These are phyloP conservation scores for Micrastur ruficollis DNA, from an alignment of 2,797 vertebrate genomes.

Conservation along the genomic window DNA sequence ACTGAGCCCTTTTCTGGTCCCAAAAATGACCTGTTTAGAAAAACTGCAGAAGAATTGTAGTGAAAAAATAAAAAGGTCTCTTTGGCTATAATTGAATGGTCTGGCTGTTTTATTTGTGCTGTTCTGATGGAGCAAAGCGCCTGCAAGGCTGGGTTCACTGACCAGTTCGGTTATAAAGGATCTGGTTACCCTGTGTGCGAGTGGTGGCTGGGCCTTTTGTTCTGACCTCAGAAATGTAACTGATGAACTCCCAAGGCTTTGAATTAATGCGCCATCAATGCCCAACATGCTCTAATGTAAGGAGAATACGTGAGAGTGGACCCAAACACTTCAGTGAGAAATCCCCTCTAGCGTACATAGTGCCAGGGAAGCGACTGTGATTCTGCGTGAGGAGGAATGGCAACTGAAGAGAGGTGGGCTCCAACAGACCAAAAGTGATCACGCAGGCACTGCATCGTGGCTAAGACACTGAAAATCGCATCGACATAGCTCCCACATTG, in stretches of 20 bases:
- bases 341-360: not conserved
- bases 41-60: not conserved
- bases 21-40: not conserved
- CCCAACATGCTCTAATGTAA: not conserved
- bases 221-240: not conserved
- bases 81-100: not conserved
- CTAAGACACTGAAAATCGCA: not conserved
- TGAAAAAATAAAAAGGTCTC: not conserved
- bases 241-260: not conserved
- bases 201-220: not conserved
- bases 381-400: rapidly evolving
- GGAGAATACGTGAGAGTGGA: not conserved
- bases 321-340: not conserved
- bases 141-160: not conserved
- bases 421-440: not conserved
- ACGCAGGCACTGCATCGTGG: not conserved
- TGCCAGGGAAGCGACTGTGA: not conserved
- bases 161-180: not conserved
- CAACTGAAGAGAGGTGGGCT: not conserved
- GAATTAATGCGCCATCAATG: not conserved
- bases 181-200: not conserved
- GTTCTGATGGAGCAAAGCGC: not conserved
- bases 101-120: not conserved
- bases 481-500: not conserved
- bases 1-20: not conserved